Evolutionary conservation across 2,888 invertebrate genomes (phyloP), one percentile per base, ranked within the genome.

Genomic region (Acleris emargana): DNA sequence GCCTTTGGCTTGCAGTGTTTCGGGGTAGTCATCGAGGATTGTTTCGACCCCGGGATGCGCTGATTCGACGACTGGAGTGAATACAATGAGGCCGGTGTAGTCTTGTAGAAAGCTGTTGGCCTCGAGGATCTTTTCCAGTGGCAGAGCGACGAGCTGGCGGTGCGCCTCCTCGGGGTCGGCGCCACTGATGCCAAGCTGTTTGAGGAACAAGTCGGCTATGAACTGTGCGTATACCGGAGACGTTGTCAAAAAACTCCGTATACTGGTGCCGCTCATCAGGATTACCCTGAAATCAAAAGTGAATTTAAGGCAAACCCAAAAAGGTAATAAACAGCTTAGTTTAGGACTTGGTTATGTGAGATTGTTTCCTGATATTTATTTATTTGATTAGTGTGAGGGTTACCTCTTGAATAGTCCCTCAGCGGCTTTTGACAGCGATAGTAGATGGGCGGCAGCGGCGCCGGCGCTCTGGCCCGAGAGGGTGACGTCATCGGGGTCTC

Each of bases 381-480:
- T 32, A 3, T 11, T 32, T 49, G 18, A 18, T 18, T 58, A 18
- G 18, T 50, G 18, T 9, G 58, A 58, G 9, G 13, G 38, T 54
- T 67, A 89, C 91, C 83, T 84, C 53, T 80, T 79, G 58, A 86
- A 91, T 1, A 93, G 73, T 11, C 86, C 88, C 52, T 83, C 69
- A 17, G 88, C 77, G 2, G 83, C 80, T n/a, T 80, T 75, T 0
- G 88, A 83, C 50, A 92, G 68, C 0, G 87, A 78, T 1, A 91
- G 77, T 32, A 91, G 60, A 66, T 93, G 91, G 1, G 83, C 83
- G 5, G 81, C 67, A 13, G 71, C 70, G 3, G 87, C 85, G 5
- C 93, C 91, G 5, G 91, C 89, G 76, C 92, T 92, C 71, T 92
- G 90, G 0, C 93, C 93, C 25, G 78, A 88, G 7, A 93, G 64